Evolutionary conservation across 2,797 vertebrate genomes (phyloP).

Genomic region (Petrocephalus sullivani): DNA sequence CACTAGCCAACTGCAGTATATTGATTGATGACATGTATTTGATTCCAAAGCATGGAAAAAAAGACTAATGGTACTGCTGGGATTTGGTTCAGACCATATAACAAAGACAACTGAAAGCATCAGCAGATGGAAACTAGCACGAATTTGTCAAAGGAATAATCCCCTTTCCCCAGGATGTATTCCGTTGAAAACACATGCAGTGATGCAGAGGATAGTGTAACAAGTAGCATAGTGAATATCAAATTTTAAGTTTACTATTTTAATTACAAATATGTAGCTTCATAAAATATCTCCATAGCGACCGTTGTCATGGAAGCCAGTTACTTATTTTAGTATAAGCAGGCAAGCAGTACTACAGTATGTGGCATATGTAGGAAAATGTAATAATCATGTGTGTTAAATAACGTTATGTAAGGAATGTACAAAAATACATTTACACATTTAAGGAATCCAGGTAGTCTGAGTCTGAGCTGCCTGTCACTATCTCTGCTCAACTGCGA

Average conservation of each 20-base stretch:
- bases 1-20: background rate
- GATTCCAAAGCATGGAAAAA: background rate
- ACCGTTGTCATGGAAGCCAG: background rate
- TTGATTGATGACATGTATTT: slow-evolving; percentile 13
- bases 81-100: slow-evolving; percentile 5
- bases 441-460: background rate
- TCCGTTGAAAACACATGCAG: background rate
- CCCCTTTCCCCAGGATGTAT: background rate
- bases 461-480: background rate
- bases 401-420: background rate
- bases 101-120: slow-evolving; percentile 1
- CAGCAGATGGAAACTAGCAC: background rate
- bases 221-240: background rate
- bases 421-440: background rate
- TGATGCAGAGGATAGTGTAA: background rate
- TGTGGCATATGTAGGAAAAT: background rate
- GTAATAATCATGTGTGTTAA: background rate
- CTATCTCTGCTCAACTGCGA: background rate
- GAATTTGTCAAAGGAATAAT: background rate
- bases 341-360: background rate
- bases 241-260: background rate
- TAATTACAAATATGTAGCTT: background rate
- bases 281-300: background rate
- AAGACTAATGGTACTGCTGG: background rate
- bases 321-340: background rate